Conservation (phyloP, 2,113 vertebrate species). For the Excalfactoria chinensis region DNA sequence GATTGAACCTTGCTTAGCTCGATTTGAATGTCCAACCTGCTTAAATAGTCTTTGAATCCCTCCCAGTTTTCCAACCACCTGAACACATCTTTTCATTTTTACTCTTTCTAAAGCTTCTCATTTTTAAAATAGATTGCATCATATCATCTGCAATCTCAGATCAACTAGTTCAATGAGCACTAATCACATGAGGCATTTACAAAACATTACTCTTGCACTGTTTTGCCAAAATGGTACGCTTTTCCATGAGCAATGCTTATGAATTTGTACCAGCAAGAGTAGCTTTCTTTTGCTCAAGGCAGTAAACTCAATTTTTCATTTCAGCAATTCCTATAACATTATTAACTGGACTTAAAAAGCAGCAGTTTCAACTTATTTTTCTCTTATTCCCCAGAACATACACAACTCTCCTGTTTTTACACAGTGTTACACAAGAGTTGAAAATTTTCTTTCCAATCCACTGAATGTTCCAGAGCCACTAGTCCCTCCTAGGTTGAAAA, state of each 20-base stretch:
- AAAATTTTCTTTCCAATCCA: not conserved
- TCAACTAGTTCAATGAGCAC: not conserved
- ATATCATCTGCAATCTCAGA: not conserved
- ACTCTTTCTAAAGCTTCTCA: not conserved
- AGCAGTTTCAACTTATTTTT: not conserved
- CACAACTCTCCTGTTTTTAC: not conserved
- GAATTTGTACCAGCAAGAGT: not conserved
- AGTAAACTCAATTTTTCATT: not conserved
- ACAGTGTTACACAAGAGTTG: not conserved
- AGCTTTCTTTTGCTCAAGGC: not conserved
- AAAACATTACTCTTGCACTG: not conserved
- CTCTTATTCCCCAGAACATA: not conserved
- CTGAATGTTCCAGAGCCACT: not conserved
- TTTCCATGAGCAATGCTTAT: not conserved
- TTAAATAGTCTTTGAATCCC: not conserved
- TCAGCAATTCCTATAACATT: not conserved
- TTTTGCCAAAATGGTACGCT: not conserved
- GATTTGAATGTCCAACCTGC: not conserved
- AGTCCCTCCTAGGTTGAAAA: not conserved
- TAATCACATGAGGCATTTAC: not conserved
- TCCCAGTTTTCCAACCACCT: not conserved
- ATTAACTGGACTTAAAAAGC: not conserved
- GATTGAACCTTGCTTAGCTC: not conserved
- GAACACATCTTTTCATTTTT: not conserved
- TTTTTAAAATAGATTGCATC: not conserved